Conservation (phyloP, 1,140 invertebrate genomes). For the Micrasema longulum region DNA sequence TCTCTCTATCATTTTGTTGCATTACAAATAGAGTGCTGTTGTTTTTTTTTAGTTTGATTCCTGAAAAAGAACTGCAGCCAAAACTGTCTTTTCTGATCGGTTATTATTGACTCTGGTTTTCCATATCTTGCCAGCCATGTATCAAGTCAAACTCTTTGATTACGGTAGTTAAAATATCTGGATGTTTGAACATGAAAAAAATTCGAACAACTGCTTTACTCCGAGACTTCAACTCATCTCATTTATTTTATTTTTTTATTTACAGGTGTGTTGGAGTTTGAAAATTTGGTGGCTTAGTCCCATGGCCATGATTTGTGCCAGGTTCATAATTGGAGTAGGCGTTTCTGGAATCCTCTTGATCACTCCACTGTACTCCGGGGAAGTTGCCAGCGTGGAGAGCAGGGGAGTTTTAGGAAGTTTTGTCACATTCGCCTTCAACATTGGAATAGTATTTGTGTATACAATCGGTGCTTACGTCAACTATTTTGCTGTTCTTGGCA, state of each 20-base stretch:
- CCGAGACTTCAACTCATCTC: no score
- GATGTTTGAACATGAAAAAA: no score
- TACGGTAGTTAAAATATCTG: no score
- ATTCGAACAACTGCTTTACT: no score
- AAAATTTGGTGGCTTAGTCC: slow-evolving; percentile 58
- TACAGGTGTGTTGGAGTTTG: slow-evolving; percentile 59
- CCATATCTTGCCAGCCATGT: no score
- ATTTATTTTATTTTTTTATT: neutral
- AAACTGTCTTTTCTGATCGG: no score
- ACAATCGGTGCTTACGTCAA: slow-evolving; percentile 67
- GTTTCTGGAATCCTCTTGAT: slow-evolving; percentile 66
- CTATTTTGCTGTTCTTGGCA: slow-evolving; percentile 56
- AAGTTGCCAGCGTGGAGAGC: slow-evolving; percentile 69
- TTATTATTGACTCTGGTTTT: no score
- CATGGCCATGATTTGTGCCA: slow-evolving; percentile 57
- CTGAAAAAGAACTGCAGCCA: no score
- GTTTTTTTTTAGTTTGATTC: no score
- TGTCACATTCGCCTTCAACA: slow-evolving; percentile 67
- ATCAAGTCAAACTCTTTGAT: no score
- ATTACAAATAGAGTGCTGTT: no score
- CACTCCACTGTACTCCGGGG: slow-evolving; percentile 71
- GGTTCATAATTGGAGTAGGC: slow-evolving; percentile 65
- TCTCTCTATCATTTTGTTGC: no score
- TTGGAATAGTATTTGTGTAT: slow-evolving; percentile 71
- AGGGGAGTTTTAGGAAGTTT: slow-evolving; percentile 70